Base-by-base conservation (phyloP, 2,797 vertebrate genomes). In the Cetoscarus ocellatus region DNA sequence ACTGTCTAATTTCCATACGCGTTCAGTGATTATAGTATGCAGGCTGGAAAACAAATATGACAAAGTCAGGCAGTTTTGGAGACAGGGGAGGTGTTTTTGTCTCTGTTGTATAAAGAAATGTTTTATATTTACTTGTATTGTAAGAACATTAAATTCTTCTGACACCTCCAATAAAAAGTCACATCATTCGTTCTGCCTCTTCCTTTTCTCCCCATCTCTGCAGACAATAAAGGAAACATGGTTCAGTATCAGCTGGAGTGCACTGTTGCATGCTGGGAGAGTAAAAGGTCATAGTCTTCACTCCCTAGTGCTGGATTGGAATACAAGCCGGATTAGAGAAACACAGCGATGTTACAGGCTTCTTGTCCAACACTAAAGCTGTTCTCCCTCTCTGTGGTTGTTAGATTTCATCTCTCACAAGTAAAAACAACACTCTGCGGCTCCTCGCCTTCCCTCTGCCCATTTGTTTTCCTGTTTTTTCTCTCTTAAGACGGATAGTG, bases 241-340 rank as follows among this genome's bases (percentile, higher is more conserved):
- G 5, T 27, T 14, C 36, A 58, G 38, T 63, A 45, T 71, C 58
- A 50, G 3, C 65, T 42, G 47, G 47, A 57, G 52, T 63, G 67
- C 43, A 39, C 62, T 67, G 62, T 11, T 67, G 68, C 57, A 73
- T 71, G 71, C 63, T 76, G 76, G 73, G 81, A 76, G 75, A 60
- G 13, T 0, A 14, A 48, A 50, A 75, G 70, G 63, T 73, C 75
- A 54, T 10, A 19, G 53, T 73, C 66, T 40, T 47, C 47, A 67
- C 68, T 63, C 43, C 6, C 34, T 15, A 2, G 47, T 2, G n/a
- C 61, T 50, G 58, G 11, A 65, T 42, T 36, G 42, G 60, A 55
- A 52, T 71, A 71, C 71, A n/a, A 77, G 51, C 40, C 35, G 58
- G 66, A 51, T 85, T 50, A 76, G 49, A 52, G 61, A 61, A 36